Percentiles rank a stretch among this genome's conserved stretches.
These are phyloP conservation scores for Syngnathus scovelli DNA, from an alignment of 2,113 vertebrate species.

Conservation along the genomic window DNA sequence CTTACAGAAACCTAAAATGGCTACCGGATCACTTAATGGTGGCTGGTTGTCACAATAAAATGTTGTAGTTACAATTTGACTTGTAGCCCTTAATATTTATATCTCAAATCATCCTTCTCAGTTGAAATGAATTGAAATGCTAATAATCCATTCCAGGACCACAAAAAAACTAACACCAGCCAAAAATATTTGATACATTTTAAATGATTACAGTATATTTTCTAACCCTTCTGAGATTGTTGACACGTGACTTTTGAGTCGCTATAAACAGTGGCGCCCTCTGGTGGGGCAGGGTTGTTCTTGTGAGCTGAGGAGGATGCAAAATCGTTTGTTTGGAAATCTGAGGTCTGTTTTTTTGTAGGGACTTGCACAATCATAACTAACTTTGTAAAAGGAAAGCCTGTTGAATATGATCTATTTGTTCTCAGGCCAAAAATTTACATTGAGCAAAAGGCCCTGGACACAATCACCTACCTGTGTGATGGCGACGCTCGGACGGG, in stretches of 20 bases:
- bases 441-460: constrained; percentile 86
- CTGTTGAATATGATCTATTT: not conserved
- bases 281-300: not conserved
- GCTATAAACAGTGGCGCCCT: not conserved
- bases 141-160: no score
- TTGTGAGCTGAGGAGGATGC: not conserved
- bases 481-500: constrained; percentile 89
- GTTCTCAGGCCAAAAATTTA: constrained; percentile 73
- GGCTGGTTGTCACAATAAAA: not conserved
- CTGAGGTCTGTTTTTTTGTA: not conserved
- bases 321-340: not conserved
- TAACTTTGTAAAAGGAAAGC: not conserved
- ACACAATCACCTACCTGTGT: constrained; percentile 85
- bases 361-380: not conserved
- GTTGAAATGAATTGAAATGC: not conserved
- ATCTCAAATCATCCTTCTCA: not conserved
- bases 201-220: no score
- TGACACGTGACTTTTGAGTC: not conserved
- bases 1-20: not conserved
- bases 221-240: no score
- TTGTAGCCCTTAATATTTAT: not conserved
- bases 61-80: not conserved
- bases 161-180: no score
- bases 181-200: no score
- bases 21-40: not conserved